These are phyloP conservation scores for Sebastes matsubarae DNA, from an alignment of 2,797 vertebrate genomes.

Conservation along the genomic window DNA sequence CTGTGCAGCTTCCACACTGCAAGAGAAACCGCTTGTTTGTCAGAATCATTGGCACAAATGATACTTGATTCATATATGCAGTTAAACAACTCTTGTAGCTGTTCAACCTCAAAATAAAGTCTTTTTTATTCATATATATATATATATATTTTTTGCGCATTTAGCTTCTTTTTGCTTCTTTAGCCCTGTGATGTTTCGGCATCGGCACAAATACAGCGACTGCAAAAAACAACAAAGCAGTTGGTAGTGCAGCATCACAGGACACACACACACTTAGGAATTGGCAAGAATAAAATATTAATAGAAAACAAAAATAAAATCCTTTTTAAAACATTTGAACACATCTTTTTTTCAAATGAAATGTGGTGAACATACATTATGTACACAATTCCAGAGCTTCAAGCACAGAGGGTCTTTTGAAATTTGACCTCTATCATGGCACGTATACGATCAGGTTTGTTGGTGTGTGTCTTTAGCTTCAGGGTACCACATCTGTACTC, in stretches of 20 bases:
- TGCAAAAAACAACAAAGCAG: slow-evolving; percentile 52
- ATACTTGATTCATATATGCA: slow-evolving; percentile 19
- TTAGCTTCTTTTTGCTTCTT: slow-evolving; percentile 36
- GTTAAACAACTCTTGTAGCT: slow-evolving; percentile 25
- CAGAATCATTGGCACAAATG: slow-evolving; percentile 10
- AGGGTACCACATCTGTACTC: slow-evolving; percentile 48
- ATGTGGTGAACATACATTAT: slow-evolving; percentile 62
- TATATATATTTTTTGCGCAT: neutral
- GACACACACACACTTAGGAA: slow-evolving; percentile 61
- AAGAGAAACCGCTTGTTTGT: slow-evolving; percentile 1
- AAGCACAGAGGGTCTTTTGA: slow-evolving; percentile 61
- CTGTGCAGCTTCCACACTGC: neutral
- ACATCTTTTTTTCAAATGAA: slow-evolving; percentile 24
- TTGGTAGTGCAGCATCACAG: slow-evolving; percentile 64
- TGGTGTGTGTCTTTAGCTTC: slow-evolving; percentile 19
- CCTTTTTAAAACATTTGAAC: slow-evolving; percentile 35
- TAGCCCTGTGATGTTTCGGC: slow-evolving; percentile 44
- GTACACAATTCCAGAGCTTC: slow-evolving; percentile 76
- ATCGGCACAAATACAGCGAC: slow-evolving; percentile 57
- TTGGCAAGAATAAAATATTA: slow-evolving; percentile 43
- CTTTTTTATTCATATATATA: neutral
- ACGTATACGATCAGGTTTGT: slow-evolving; percentile 37
- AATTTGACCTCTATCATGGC: slow-evolving; percentile 37
- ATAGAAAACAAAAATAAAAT: slow-evolving; percentile 43
- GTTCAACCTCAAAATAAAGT: slow-evolving; percentile 24